Conservation (phyloP, 2,113 vertebrate species). For the Austrofundulus limnaeus region DNA sequence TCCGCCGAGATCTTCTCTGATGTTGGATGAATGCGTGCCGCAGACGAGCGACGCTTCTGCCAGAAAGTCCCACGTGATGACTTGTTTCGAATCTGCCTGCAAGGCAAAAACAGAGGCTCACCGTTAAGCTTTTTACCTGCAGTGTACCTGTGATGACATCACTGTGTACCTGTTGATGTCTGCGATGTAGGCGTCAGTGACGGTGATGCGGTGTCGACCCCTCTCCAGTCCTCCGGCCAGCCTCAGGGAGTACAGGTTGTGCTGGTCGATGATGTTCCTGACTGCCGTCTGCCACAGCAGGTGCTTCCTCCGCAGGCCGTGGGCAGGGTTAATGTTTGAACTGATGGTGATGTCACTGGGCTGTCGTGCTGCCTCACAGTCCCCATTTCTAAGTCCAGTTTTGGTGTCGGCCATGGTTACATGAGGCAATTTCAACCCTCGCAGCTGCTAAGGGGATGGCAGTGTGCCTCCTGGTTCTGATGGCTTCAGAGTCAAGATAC, state of each 20-base stretch:
- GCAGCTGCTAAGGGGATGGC: not conserved
- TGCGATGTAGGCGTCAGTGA: constrained; percentile 68
- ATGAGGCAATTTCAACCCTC: not conserved
- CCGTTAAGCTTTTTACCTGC: not conserved
- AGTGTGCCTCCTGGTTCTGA: too few species aligned
- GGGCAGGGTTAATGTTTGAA: not conserved
- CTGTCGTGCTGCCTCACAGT: constrained; percentile 14
- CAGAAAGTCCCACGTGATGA: constrained; percentile 20
- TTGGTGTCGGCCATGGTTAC: constrained; percentile 18
- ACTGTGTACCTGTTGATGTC: constrained; percentile 61
- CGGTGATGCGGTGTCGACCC: constrained; percentile 45
- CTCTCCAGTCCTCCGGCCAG: constrained; percentile 40
- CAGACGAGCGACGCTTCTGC: constrained; percentile 51
- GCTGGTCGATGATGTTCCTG: constrained; percentile 65
- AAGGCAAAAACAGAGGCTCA: not conserved
- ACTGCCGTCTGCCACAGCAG: constrained; percentile 66
- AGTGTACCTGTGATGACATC: not conserved
- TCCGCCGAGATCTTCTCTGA: not conserved
- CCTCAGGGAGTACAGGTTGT: constrained; percentile 44
- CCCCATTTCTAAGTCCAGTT: constrained; percentile 12
- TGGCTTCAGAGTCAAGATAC: too few species aligned
- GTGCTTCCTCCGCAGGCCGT: constrained; percentile 44
- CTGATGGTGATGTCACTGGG: constrained; percentile 37
- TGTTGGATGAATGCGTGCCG: constrained; percentile 38
- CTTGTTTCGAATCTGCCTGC: constrained; percentile 64